Base-by-base conservation (phyloP, 1,140 invertebrate species). In the Drosophila melanica region DNA sequence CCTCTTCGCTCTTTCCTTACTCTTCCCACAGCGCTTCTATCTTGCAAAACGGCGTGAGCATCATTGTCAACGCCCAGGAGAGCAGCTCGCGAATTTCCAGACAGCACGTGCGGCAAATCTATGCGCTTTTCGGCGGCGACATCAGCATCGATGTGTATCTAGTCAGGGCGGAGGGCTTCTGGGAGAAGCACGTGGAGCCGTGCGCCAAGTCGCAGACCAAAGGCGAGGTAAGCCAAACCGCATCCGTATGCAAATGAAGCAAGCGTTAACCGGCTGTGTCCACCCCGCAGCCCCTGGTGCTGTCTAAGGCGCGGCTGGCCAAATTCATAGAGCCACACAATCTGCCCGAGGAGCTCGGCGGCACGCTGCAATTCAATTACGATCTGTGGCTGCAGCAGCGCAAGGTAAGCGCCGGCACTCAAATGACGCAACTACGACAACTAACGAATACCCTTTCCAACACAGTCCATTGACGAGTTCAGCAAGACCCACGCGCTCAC, bases 311-410 rank as follows among this genome's bases (percentile, higher is more conserved):
- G 39, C 94, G 96, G 76, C 93, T 98, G 58, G 93, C 93, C 60
- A 94, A 95, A 81, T 95, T 95, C 79, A 93, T 97, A 45, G 96
- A 96, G 75, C 90, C 92, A 53, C 93, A 94, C 50, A 95, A 96
- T 91, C 92, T 98, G 87, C 96, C 96, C n/a, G 93, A 94, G 74
- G 96, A 97, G 79, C 92, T 98, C 27, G 96, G 96, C 14, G 97
- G 97, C 39, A 93, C 94, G 42, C 94, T 97, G 81, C 92, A 94
- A 42, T 97, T 97, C 92, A 95, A 97, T 92, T 96, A 97, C 82
- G 93, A 94, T 58, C 94, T 95, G 77, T 98, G 97, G 97, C 95
- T 97, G 77, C 94, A 97, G 74, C 96, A 95, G 85, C 93, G 96
- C 93, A 93, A 96, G 93, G 97, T 97, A 92, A 93, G 93, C 93